phyloP scores from a whole-genome alignment of 2,797 vertebrate genomes.

The Sus cebifrons region DNA sequence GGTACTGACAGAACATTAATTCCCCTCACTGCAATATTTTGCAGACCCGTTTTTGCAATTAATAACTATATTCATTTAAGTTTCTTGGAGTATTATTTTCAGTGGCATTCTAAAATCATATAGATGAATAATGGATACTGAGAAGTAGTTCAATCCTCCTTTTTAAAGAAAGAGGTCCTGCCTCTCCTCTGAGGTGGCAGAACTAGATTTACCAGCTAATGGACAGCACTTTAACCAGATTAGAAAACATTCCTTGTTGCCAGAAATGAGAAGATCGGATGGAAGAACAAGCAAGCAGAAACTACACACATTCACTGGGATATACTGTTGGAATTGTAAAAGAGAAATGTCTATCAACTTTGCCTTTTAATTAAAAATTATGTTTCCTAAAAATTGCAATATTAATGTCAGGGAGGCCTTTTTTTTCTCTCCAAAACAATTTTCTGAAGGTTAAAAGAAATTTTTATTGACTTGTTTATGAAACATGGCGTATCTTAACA shows the following conservation, averaged over 20 bases:
- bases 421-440: not conserved
- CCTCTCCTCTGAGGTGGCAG: not conserved
- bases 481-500: not conserved
- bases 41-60: not conserved
- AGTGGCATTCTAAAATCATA: constrained; percentile 17
- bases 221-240: not conserved
- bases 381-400: not conserved
- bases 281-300: not conserved
- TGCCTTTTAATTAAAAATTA: not conserved
- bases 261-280: not conserved
- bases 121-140: not conserved
- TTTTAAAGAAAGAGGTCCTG: constrained; percentile 22
- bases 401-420: not conserved
- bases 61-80: not conserved
- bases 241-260: not conserved
- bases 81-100: not conserved
- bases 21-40: not conserved
- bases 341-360: not conserved
- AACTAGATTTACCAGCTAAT: not conserved
- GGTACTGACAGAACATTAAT: not conserved
- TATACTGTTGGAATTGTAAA: not conserved
- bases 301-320: not conserved
- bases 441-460: not conserved
- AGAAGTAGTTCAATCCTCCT: not conserved
- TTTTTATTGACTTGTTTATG: not conserved